Evolutionary conservation across 2,888 invertebrate species (phyloP).

Genomic region (Sminthurides aquaticus): DNA sequence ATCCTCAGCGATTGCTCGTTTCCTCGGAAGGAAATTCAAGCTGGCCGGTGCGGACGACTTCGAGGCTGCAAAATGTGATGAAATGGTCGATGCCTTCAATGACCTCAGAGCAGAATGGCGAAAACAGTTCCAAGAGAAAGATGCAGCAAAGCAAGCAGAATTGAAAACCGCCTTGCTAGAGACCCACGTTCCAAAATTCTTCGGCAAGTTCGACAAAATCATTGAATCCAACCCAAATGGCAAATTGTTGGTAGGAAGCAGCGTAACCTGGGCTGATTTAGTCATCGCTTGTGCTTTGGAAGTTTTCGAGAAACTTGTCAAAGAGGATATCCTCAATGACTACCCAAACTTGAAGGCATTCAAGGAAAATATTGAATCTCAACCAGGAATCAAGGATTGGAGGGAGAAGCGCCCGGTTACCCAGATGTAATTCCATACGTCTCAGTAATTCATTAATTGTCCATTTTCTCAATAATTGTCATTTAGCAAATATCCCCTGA

Average conservation of each 20-base stretch:
- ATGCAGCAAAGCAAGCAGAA: slow-evolving; percentile 16
- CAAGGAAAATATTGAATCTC: slow-evolving; percentile 3
- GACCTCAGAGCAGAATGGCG: slow-evolving; percentile 20
- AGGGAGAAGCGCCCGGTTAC: slow-evolving; percentile 18
- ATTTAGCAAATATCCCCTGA: no score
- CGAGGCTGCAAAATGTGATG: slow-evolving; percentile 31
- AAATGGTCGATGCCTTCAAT: slow-evolving; percentile 23
- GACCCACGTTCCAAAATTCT: slow-evolving; percentile 17
- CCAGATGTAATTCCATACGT: neutral
- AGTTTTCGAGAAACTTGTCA: slow-evolving; percentile 9
- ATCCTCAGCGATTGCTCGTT: slow-evolving; percentile 42
- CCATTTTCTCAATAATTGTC: no score
- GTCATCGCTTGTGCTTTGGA: slow-evolving; percentile 10
- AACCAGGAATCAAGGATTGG: slow-evolving; percentile 19
- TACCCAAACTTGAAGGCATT: slow-evolving; percentile 17
- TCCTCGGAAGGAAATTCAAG: slow-evolving; percentile 39
- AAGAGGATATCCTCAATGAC: neutral
- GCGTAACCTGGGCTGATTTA: slow-evolving; percentile 22
- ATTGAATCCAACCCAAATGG: slow-evolving; percentile 15
- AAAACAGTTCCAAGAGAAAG: slow-evolving; percentile 8
- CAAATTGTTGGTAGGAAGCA: slow-evolving; percentile 10
- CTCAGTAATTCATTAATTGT: no score
- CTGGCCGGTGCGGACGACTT: slow-evolving; percentile 30
- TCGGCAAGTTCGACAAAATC: slow-evolving; percentile 24
- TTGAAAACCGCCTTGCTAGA: slow-evolving; percentile 13